Percentiles rank a stretch among this genome's conserved stretches.
These are phyloP conservation scores for Bombyx mandarina DNA, from an alignment of 1,140 invertebrate species.

Conservation along the genomic window DNA sequence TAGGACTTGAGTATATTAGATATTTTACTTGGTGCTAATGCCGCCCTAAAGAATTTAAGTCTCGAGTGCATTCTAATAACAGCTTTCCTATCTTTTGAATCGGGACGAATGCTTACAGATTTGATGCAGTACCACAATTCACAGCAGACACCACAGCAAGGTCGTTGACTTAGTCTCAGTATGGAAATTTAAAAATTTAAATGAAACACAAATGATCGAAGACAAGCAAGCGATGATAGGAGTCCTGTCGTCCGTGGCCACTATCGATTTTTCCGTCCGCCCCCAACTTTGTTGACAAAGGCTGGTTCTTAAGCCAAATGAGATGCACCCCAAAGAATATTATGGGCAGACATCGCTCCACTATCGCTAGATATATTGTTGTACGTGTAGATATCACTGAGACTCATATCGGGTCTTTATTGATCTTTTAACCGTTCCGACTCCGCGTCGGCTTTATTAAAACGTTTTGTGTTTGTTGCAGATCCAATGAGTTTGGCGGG, in stretches of 20 bases:
- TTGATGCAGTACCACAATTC: no score
- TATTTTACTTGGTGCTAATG: no score
- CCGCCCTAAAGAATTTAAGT: no score
- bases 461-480: constrained; percentile 10
- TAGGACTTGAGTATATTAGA: no score
- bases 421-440: constrained; percentile 50
- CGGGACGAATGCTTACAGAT: no score
- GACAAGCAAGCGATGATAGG: constrained; percentile 35
- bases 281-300: constrained; percentile 64
- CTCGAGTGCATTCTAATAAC: no score
- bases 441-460: constrained; percentile 12
- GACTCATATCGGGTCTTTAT: constrained; percentile 55
- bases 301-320: constrained; percentile 61
- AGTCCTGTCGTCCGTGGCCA: constrained; percentile 29
- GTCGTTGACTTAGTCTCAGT: no score
- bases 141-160: no score
- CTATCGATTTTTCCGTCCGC: constrained; percentile 46
- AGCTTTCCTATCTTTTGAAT: no score
- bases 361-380: constrained; percentile 59
- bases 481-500: constrained; percentile 2
- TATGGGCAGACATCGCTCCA: constrained; percentile 66
- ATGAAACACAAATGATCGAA: constrained; percentile 31
- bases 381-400: constrained; percentile 36
- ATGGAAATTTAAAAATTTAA: constrained; percentile 22
- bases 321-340: constrained; percentile 70